These are phyloP conservation scores for Labroides dimidiatus DNA, from an alignment of 2,797 vertebrate species.

Conservation along the genomic window DNA sequence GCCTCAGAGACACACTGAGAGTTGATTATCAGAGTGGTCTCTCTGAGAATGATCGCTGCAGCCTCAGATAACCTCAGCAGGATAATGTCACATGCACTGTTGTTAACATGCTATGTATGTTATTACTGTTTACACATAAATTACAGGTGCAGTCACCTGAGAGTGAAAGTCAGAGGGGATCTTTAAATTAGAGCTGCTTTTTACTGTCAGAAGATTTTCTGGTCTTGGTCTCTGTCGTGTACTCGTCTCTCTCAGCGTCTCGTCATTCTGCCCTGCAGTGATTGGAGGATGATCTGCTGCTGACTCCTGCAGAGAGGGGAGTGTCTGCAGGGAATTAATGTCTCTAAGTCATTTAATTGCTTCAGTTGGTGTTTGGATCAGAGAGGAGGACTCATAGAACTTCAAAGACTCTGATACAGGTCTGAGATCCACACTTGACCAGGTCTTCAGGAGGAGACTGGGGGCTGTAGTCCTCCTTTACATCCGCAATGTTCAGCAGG, in stretches of 20 bases:
- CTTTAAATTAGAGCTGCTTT: too few relatives aligned
- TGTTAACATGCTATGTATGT: too few relatives aligned
- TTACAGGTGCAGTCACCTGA: neutral
- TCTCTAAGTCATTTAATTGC: constrained; percentile 60
- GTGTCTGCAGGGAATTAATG: constrained; percentile 71
- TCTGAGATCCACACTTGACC: neutral
- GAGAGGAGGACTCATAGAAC: constrained; percentile 2
- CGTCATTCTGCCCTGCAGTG: constrained; percentile 6
- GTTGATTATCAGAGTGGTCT: too few relatives aligned
- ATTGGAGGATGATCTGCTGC: constrained; percentile 38
- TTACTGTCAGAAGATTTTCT: too few relatives aligned
- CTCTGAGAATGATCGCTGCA: constrained; percentile 21
- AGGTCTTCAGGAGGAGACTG: constrained; percentile 4
- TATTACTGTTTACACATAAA: too few relatives aligned
- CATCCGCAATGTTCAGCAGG: constrained; percentile 72
- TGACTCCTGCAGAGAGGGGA: constrained; percentile 37
- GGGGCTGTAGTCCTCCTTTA: constrained; percentile 7
- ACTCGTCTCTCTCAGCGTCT: neutral
- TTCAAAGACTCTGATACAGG: neutral
- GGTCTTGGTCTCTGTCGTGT: neutral
- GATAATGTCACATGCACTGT: neutral
- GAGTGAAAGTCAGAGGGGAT: neutral
- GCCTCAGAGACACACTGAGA: constrained; percentile 19
- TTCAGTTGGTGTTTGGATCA: constrained; percentile 47
- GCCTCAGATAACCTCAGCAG: constrained; percentile 33